These are phyloP conservation scores for Blastobasis adustella DNA, from an alignment of 2,888 invertebrate species.

Conservation along the genomic window DNA sequence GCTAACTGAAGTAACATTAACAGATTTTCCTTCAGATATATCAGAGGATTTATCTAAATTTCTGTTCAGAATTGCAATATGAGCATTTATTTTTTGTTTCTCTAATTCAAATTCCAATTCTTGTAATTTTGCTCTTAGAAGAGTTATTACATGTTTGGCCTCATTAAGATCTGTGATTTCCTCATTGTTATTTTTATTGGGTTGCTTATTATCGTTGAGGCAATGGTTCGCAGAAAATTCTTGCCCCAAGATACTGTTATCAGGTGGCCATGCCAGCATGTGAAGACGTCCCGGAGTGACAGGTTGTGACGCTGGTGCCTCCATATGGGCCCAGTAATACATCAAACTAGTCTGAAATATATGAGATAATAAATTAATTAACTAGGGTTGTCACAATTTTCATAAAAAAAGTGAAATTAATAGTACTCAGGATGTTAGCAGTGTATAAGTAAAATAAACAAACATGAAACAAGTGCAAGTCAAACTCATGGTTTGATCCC, in stretches of 20 bases:
- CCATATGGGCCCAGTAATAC: slow-evolving; percentile 93
- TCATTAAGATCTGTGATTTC: slow-evolving; percentile 54
- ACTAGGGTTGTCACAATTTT: too few relatives aligned
- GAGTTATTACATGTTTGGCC: slow-evolving; percentile 52
- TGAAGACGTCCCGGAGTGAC: slow-evolving; percentile 84
- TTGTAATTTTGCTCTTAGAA: slow-evolving; percentile 49
- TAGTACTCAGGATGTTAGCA: too few relatives aligned
- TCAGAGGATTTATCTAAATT: slow-evolving; percentile 42
- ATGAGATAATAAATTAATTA: too few relatives aligned
- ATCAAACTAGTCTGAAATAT: slow-evolving; percentile 87
- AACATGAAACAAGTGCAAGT: too few relatives aligned
- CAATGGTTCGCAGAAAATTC: slow-evolving; percentile 25
- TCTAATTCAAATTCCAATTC: slow-evolving; percentile 58
- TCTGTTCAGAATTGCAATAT: slow-evolving; percentile 51
- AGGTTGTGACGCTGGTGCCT: slow-evolving; percentile 78
- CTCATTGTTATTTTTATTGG: slow-evolving; percentile 52
- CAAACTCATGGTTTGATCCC: too few relatives aligned
- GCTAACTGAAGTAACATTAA: slow-evolving; percentile 37
- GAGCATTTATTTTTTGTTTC: slow-evolving; percentile 46
- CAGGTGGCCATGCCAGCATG: slow-evolving; percentile 83
- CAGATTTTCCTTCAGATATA: slow-evolving; percentile 30
- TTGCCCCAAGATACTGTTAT: slow-evolving; percentile 37
- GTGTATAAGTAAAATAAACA: too few relatives aligned
- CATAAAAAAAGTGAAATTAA: too few relatives aligned
- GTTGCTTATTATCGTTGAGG: slow-evolving; percentile 2